Base-by-base conservation (phyloP, 2,888 invertebrate genomes). In the Copidosoma aretas region DNA sequence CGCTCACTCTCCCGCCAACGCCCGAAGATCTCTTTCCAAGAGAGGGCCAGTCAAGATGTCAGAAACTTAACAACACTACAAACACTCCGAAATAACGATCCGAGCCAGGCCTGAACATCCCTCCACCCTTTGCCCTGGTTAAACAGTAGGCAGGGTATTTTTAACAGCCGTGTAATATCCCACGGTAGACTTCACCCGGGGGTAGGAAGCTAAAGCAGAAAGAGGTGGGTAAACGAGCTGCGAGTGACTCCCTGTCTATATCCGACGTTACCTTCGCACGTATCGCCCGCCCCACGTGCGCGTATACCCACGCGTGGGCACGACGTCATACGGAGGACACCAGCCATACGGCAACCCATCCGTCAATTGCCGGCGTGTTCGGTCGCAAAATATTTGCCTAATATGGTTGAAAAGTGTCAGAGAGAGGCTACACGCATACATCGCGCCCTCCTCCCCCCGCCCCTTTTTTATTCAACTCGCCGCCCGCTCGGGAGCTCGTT, bases 1-100 rank as follows among this genome's bases (percentile, higher is more conserved):
- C 32, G n/a, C 32, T 32, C 32, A 32, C 32, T 32, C 32, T 32
- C 32, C 8, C 32, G 32, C 8, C 32, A 32, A 32, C 32, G 32
- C 32, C 32, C 8, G 32, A 32, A 32, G 3, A 32, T 32, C 32
- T 32, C 39, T 41, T 25, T 24, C 60, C 21, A 19, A 14, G n/a
- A 25, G 43, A 21, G 43, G n/a, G 76, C 76, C 77, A 83, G 83
- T 82, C 82, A 80, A 80, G 82, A 82, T 79, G 82, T 83, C 82
- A 82, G 81, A 83, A 82, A 82, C 81, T 83, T 81, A 81, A 82
- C 14, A 82, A 82, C 78, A 82, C 79, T 78, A 39, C 82, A 82
- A 83, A 83, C 82, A 82, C 79, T 79, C 79, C 76, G 80, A 80
- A 82, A 81, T 82, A 82, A 82, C 83, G 81, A 82, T 82, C 81